Evolutionary conservation across 2,113 vertebrate genomes (phyloP).

Genomic region (Dicentrarchus labrax): DNA sequence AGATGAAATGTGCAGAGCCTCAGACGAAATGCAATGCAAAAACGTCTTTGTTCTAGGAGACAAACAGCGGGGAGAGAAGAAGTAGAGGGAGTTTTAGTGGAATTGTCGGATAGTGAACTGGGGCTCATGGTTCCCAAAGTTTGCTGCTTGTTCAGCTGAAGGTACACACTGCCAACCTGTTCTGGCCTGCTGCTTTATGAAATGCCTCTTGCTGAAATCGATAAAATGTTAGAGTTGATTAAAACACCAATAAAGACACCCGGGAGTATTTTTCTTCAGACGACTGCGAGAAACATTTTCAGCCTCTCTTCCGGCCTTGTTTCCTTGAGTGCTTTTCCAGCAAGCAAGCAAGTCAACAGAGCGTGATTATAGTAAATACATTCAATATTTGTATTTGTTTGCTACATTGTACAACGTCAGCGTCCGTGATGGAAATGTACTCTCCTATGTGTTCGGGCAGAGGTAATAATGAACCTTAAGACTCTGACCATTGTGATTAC

Average conservation of each 20-base stretch:
- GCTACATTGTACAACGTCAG: neutral
- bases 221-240: constrained; percentile 82
- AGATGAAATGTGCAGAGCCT: constrained; percentile 48
- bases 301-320: constrained; percentile 37
- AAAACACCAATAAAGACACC: constrained; percentile 80
- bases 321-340: constrained; percentile 20
- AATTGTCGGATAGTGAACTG: constrained; percentile 11
- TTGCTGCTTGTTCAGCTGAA: constrained; percentile 68
- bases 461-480: constrained; percentile 8
- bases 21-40: constrained; percentile 25
- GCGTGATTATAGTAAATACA: constrained; percentile 24
- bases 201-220: constrained; percentile 76
- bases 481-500: neutral
- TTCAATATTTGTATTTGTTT: constrained; percentile 23
- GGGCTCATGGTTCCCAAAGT: constrained; percentile 49
- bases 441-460: neutral
- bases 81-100: neutral
- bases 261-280: constrained; percentile 61
- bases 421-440: neutral
- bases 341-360: constrained; percentile 18
- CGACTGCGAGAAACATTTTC: constrained; percentile 45
- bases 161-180: constrained; percentile 68
- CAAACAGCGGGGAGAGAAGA: neutral
- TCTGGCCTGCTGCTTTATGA: constrained; percentile 77
- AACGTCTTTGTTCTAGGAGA: neutral